A percentile compares a stretch with the other conserved stretches of the same genome.
Conservation (phyloP, 2,888 invertebrate genomes). For the Chrysodeixis includens region DNA sequence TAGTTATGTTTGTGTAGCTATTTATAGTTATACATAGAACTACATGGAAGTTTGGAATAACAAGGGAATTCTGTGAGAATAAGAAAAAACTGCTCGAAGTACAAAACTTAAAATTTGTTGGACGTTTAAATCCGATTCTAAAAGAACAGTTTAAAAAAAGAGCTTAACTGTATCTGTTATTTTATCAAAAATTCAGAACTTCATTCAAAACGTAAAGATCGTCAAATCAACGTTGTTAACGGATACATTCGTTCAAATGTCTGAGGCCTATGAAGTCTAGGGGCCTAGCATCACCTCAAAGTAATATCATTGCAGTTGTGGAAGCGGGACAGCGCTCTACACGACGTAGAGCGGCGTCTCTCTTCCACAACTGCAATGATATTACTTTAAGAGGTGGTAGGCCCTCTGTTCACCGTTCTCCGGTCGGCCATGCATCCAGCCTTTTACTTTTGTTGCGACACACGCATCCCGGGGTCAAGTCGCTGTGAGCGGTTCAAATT, state of each 20-base stretch:
- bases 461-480: constrained; percentile 71
- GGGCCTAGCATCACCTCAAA: too few relatives aligned
- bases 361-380: too few relatives aligned
- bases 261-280: constrained; percentile 15
- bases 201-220: constrained; percentile 1
- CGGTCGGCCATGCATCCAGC: constrained; percentile 68
- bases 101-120: too few relatives aligned
- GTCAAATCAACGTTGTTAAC: constrained; percentile 12
- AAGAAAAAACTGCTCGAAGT: too few relatives aligned
- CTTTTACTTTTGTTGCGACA: constrained; percentile 74
- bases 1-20: neutral
- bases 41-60: too few relatives aligned
- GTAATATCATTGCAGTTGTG: too few relatives aligned
- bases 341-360: too few relatives aligned
- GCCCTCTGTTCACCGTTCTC: constrained; percentile 54
- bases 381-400: too few relatives aligned
- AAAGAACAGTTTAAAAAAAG: neutral
- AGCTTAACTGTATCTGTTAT: neutral
- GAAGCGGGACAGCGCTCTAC: too few relatives aligned
- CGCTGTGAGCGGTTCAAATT: constrained; percentile 68
- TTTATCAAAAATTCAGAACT: neutral
- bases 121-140: too few relatives aligned
- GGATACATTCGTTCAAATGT: constrained; percentile 44
- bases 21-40: neutral
- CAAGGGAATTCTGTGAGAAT: too few relatives aligned